phyloP scores from a whole-genome alignment of 1,140 invertebrate species.

The Scaptomyza montana region DNA sequence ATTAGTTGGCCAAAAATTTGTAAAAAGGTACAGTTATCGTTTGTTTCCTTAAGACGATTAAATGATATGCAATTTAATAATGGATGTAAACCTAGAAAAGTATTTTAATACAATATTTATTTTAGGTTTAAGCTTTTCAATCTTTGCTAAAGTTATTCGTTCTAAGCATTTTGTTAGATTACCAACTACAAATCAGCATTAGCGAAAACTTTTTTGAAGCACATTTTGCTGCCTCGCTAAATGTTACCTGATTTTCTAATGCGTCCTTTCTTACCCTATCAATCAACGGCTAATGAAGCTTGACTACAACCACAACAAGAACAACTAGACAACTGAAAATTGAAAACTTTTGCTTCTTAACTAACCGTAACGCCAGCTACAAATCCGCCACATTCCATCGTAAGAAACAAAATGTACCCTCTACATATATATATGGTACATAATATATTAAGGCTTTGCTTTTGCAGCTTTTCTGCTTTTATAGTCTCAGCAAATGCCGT shows the following conservation, averaged over 20 bases:
- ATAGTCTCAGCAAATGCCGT: slow-evolving; percentile 21
- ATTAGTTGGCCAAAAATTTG: not conserved
- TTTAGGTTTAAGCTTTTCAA: too few relatives aligned
- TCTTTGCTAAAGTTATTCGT: not conserved
- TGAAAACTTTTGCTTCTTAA: slow-evolving; percentile 45
- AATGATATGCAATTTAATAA: too few relatives aligned
- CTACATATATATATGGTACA: not conserved
- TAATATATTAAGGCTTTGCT: slow-evolving; percentile 10
- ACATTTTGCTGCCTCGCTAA: slow-evolving; percentile 7
- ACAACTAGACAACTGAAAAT: slow-evolving; percentile 21
- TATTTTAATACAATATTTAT: too few relatives aligned
- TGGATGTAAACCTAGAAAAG: too few relatives aligned
- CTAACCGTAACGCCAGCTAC: slow-evolving; percentile 30
- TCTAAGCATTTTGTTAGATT: too few relatives aligned
- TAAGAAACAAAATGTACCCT: slow-evolving; percentile 1
- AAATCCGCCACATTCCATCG: slow-evolving; percentile 9
- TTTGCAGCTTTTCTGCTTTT: slow-evolving; percentile 31
- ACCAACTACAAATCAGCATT: slow-evolving; percentile 5
- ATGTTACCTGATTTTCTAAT: slow-evolving; percentile 16
- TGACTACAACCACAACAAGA: not conserved
- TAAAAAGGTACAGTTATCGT: not conserved
- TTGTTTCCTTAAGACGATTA: too few relatives aligned
- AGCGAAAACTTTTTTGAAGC: slow-evolving; percentile 9
- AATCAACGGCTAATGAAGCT: slow-evolving; percentile 31
- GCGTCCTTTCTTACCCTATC: slow-evolving; percentile 6